phyloP scores from a whole-genome alignment of 2,888 invertebrate genomes.

The Cyclophora punctaria region DNA sequence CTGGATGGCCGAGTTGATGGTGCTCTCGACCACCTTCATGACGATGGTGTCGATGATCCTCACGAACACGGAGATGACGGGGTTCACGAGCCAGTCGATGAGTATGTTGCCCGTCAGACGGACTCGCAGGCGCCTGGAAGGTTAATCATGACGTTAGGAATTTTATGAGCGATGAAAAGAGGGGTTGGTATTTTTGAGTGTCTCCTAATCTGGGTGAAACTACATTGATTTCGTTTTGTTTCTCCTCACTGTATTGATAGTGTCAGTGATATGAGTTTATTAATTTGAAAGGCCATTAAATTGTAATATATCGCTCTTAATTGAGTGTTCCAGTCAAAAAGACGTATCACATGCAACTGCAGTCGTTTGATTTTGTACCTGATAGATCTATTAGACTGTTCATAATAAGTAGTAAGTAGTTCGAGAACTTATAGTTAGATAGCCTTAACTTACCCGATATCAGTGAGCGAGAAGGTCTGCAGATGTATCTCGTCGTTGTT shows the following conservation, averaged over 20 bases:
- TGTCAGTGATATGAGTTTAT: too few species aligned
- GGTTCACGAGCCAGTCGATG: conserved; percentile 66
- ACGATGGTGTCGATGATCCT: conserved; percentile 63
- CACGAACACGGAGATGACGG: conserved; percentile 55
- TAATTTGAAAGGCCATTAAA: too few species aligned
- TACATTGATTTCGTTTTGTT: too few species aligned
- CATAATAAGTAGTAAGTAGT: background rate
- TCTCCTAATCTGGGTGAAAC: background rate
- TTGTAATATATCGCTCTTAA: too few species aligned
- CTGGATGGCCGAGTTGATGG: conserved; percentile 46
- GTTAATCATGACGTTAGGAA: background rate
- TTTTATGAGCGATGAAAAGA: background rate
- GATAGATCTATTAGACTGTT: background rate
- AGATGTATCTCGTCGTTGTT: conserved; percentile 68
- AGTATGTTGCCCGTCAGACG: conserved; percentile 66
- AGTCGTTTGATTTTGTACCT: too few species aligned
- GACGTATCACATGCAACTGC: too few species aligned
- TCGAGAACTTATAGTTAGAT: background rate
- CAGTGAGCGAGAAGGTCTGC: conserved; percentile 56
- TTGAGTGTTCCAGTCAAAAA: too few species aligned
- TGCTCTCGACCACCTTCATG: conserved; percentile 52
- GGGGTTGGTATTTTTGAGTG: background rate
- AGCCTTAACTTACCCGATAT: conserved; percentile 47
- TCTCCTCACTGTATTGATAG: too few species aligned
- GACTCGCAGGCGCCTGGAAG: conserved; percentile 59